Conservation (phyloP, 2,113 vertebrate genomes). For the Thymallus thymallus region DNA sequence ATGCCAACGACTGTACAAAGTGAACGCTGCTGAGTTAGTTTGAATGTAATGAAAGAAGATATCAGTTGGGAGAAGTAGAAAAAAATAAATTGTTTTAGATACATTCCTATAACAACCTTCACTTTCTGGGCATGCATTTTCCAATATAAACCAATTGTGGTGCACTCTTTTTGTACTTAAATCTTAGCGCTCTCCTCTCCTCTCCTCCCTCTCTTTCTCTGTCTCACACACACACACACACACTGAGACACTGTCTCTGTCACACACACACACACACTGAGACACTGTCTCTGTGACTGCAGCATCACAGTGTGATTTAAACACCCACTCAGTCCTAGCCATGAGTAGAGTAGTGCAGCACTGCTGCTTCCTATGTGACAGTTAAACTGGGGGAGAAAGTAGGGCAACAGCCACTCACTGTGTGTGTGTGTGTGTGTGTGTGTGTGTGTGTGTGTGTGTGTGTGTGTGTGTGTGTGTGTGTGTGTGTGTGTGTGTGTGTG, state of each 20-base stretch:
- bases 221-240: slow-evolving; percentile 10
- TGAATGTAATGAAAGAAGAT: no score
- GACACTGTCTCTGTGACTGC: background rate
- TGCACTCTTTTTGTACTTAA: no score
- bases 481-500: background rate
- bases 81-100: no score
- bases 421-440: background rate
- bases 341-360: background rate
- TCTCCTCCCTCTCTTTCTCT: background rate
- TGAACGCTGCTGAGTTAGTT: no score
- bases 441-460: background rate
- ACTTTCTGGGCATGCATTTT: no score
- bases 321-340: background rate
- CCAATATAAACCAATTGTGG: no score
- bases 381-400: background rate
- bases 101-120: no score
- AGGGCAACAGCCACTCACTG: background rate
- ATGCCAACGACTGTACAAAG: no score
- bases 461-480: background rate
- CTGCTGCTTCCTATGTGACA: background rate
- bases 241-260: slow-evolving; percentile 8
- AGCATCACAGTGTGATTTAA: slow-evolving; percentile 1
- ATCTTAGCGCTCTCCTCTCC: background rate
- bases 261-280: background rate
- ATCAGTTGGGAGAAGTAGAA: no score